Evolutionary conservation across 2,888 invertebrate species (phyloP).

Genomic region (Brenthis daphne): DNA sequence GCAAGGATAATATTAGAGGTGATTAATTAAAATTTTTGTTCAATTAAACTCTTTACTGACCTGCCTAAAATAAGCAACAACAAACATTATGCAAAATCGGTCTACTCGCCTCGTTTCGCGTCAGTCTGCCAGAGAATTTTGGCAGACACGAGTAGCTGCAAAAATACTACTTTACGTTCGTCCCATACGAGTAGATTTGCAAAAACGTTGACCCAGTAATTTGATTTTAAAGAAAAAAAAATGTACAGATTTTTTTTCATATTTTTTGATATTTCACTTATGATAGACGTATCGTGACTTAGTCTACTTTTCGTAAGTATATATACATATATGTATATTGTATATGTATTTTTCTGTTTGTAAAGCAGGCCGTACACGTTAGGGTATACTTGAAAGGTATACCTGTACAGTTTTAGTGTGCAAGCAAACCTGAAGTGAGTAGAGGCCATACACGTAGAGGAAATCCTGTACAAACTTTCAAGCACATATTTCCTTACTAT

Average conservation of each 20-base stretch:
- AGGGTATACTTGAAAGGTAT: no score
- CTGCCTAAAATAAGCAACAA: constrained; percentile 17
- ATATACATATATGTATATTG: no score
- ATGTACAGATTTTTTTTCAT: not conserved
- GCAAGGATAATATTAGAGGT: not conserved
- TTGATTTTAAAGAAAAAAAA: not conserved
- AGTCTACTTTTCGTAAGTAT: no score
- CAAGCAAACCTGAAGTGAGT: no score
- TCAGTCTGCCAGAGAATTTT: constrained; percentile 52
- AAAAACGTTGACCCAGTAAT: constrained; percentile 10
- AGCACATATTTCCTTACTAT: no score
- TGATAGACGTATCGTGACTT: no score
- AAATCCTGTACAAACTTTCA: no score
- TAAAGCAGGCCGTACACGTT: no score
- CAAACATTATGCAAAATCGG: constrained; percentile 22
- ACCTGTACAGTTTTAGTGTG: no score
- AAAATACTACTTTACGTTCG: constrained; percentile 48
- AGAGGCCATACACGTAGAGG: no score
- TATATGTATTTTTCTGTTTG: no score
- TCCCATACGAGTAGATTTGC: constrained; percentile 3
- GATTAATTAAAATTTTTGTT: constrained; percentile 1
- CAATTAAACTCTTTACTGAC: constrained; percentile 17
- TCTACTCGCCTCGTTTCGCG: constrained; percentile 9
- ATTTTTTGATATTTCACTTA: no score
- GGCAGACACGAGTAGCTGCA: constrained; percentile 53